These are phyloP conservation scores for Petrocephalus sullivani DNA, from an alignment of 2,797 vertebrate genomes.

Conservation along the genomic window DNA sequence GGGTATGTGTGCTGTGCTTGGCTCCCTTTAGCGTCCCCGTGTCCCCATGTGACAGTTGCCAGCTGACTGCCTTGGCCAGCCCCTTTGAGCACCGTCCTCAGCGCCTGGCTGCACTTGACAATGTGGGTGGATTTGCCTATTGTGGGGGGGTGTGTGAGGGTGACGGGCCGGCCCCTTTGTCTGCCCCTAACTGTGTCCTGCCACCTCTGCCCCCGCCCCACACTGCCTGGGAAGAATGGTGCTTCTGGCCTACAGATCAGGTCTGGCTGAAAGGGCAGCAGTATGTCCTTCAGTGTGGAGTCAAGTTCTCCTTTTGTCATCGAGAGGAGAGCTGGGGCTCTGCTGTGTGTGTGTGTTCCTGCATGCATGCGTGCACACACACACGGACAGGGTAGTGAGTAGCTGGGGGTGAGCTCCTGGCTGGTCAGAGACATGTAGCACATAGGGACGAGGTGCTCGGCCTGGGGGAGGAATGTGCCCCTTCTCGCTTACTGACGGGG, in stretches of 20 bases:
- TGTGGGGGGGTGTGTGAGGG: conserved; percentile 55
- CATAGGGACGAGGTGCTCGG: background rate
- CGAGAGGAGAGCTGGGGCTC: conserved; percentile 68
- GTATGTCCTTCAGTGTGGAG: conserved; percentile 91
- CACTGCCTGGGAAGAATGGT: conserved; percentile 50
- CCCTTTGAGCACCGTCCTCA: conserved; percentile 78
- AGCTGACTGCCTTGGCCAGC: conserved; percentile 76
- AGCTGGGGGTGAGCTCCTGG: background rate
- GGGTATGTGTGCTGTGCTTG: conserved; percentile 50
- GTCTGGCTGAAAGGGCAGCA: conserved; percentile 83
- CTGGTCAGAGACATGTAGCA: background rate
- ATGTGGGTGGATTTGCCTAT: conserved; percentile 74
- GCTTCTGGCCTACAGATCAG: conserved; percentile 72
- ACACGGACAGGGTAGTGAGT: background rate
- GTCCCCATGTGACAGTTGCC: conserved; percentile 64
- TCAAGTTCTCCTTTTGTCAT: conserved; percentile 82
- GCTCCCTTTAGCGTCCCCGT: conserved; percentile 50
- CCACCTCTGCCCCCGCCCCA: conserved; percentile 26
- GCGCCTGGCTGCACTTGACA: conserved; percentile 89
- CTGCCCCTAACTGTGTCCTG: conserved; percentile 67
- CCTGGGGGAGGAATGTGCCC: background rate
- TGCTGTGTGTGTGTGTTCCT: conserved; percentile 26
- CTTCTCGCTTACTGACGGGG: background rate
- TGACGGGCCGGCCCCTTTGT: conserved; percentile 73
- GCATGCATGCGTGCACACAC: background rate